Evolutionary conservation across 2,797 vertebrate species (phyloP).

Genomic region (Lagocephalus sceleratus): DNA sequence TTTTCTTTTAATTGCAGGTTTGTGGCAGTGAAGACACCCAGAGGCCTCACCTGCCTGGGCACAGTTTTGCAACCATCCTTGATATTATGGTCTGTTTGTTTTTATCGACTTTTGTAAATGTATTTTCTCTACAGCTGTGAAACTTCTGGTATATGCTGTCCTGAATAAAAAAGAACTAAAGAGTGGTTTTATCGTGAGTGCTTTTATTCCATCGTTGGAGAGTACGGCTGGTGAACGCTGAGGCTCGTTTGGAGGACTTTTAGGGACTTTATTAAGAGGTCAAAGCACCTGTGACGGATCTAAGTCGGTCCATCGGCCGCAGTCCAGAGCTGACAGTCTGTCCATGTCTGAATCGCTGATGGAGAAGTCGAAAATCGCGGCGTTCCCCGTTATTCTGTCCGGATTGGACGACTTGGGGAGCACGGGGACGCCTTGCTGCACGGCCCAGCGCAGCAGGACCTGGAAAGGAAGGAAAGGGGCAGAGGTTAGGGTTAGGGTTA

Average conservation of each 20-base stretch:
- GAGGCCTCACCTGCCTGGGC: constrained; percentile 25
- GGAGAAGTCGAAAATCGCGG: constrained; percentile 74
- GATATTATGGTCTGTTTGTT: too few species aligned
- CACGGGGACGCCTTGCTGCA: constrained; percentile 77
- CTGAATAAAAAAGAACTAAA: constrained; percentile 71
- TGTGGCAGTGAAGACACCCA: constrained; percentile 28
- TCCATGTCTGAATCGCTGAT: constrained; percentile 69
- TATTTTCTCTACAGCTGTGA: constrained; percentile 72
- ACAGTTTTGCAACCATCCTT: constrained; percentile 55
- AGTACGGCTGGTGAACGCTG: too few species aligned
- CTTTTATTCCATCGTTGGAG: background rate
- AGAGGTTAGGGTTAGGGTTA: too few species aligned
- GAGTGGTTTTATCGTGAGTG: constrained; percentile 33
- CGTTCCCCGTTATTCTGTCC: constrained; percentile 70
- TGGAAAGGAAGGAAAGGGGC: constrained; percentile 9
- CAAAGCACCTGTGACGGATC: constrained; percentile 72
- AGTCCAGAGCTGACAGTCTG: constrained; percentile 69
- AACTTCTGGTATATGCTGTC: constrained; percentile 61
- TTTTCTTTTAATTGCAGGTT: background rate
- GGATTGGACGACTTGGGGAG: constrained; percentile 79
- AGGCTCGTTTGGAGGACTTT: too few species aligned
- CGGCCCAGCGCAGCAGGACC: constrained; percentile 80
- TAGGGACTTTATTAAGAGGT: too few species aligned
- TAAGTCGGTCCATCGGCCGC: too few species aligned
- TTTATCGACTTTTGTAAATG: constrained; percentile 71